Evolutionary conservation across 2,113 vertebrate genomes (phyloP), one percentile per base, ranked within the genome.

Genomic region (Cebidichthys violaceus): DNA sequence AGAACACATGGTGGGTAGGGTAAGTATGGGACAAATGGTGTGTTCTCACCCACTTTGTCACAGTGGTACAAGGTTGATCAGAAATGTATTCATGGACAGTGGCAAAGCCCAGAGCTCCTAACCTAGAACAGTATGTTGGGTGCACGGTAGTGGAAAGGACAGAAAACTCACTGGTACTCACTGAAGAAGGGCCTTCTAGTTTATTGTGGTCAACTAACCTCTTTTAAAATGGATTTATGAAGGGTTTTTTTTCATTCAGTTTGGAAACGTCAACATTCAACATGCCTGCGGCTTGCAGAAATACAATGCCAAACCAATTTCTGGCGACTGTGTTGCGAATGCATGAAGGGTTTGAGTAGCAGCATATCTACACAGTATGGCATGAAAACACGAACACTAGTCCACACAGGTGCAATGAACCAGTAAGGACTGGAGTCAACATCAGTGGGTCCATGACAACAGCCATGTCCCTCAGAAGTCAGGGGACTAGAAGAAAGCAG

Each of bases 381-480:
- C 6, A 41, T 11, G 15, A 43, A 55, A 27, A 54, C 18, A 54
- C 20, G 55, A 8, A 22, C 18, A 29, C 13, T 29, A 24, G 6
- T 5, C 52, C 18, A 83, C 18, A 41, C 60, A 52, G 27, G 35
- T 61, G 27, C 20, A 73, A 14, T 24, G 7, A 66, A 20, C 11
- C 67, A 39, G 68, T 9, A 59, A 68, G 41, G 22, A 69, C 15
- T 35, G 8, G 15, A 73, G 62, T 61, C 13, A n/a, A 50, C 27
- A 22, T 33, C 43, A 64, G 6, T 37, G 11, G 45, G 45, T 70
- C 35, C n/a, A 35, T 29, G 43, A 77, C 54, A 68, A 77, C 39
- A 66, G 76, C 52, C 39, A 55, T 50, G 41, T 69, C 57, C 59
- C 66, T 81, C 43, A 60, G 54, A 76, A 68, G 65, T 83, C 74